Base-by-base conservation (phyloP, 2,797 vertebrate species). In the Coregonus sp. region DNA sequence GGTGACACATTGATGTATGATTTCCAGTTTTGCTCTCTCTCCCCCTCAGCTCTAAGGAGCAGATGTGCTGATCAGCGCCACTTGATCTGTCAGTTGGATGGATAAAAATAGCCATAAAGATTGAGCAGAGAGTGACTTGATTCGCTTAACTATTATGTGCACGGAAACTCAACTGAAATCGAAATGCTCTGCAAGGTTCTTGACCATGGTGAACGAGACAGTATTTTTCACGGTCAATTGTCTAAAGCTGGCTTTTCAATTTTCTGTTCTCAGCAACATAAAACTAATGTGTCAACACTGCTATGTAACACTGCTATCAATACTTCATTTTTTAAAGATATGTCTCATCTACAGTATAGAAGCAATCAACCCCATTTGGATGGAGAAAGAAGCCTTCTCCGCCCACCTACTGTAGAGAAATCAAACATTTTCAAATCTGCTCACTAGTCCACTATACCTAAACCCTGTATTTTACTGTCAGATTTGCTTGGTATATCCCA, bases 1-100 rank as follows among this genome's bases (percentile, higher is more conserved):
- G 50, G 86, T 93, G 91, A 91, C 93, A 94, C 82, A 88, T 92
- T 94, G 93, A 95, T 94, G 88, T 90, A 94, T 89, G 93, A 90
- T 90, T 88, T 91, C 88, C 79, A 86, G 80, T 89, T 92, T 89
- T 80, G 73, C 86, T 87, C 83, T 78, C 81, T 83, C 84, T 86
- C 79, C 77, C 83, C 82, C 89, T 83, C 84, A 86, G 89, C 86
- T 82, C 89, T 81, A 80, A 87, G 88, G 87, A 88, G 87, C 91
- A 92, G 89, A 89, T 93, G 90, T 89, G 90, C 89, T 90, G 91
- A 93, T 92, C 92, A 90, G 86, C 84, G 88, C 85, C 88, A 91
- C 91, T 90, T 92, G 92, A 94, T 93, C 90, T 88, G 85, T 93
- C 90, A 90, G 89, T 91, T 77, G 85, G 85, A 89, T 73, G 89